phyloP scores from a whole-genome alignment of 2,113 vertebrate species.

The Geothlypis trichas region DNA sequence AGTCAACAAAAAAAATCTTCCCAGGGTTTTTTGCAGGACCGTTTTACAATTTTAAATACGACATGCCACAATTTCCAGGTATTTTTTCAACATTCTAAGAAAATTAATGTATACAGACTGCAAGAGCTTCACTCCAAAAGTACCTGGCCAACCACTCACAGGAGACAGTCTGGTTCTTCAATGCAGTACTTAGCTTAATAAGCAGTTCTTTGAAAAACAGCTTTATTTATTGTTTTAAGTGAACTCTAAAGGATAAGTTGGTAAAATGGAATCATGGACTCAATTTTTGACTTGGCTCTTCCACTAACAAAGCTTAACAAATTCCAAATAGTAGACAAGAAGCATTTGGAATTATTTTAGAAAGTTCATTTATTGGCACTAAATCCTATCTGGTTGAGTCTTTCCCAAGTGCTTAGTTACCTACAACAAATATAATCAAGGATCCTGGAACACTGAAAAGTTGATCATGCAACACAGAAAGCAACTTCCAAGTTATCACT shows the following conservation, averaged over 20 bases:
- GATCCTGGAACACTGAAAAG: not conserved
- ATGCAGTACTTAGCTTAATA: not conserved
- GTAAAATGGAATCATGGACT: not conserved
- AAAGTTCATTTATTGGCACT: fast-evolving
- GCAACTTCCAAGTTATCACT: not conserved
- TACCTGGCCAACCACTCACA: not conserved
- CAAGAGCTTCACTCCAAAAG: not conserved
- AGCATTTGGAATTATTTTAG: not conserved
- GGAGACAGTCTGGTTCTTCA: not conserved
- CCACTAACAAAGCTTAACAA: not conserved
- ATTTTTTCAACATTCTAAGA: not conserved
- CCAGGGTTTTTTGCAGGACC: not conserved
- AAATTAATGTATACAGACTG: not conserved
- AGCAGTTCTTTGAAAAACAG: not conserved
- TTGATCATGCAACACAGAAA: not conserved
- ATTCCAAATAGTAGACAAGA: not conserved
- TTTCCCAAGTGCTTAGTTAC: not conserved
- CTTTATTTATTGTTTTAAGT: not conserved
- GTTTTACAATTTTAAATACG: not conserved
- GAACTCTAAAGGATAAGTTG: not conserved
- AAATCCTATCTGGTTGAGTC: not conserved
- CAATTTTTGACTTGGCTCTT: not conserved
- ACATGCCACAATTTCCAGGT: fast-evolving
- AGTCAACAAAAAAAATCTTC: not conserved
- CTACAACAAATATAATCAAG: not conserved